Conservation (phyloP, 2,888 invertebrate species). For the Eupithecia tripunctaria region DNA sequence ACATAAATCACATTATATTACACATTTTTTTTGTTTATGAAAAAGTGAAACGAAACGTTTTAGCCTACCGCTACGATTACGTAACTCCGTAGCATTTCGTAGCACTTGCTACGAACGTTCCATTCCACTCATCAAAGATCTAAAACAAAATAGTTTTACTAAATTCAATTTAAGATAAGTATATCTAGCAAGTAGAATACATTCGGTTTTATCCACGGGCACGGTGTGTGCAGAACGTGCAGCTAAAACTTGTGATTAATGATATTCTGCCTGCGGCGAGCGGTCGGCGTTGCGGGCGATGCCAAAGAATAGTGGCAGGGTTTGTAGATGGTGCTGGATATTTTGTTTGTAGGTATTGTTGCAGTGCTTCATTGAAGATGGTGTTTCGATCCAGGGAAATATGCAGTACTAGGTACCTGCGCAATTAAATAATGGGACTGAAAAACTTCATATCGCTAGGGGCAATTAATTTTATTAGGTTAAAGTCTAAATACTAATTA, state of each 20-base stretch:
- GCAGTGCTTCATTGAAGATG: conserved; percentile 3
- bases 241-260: conserved; percentile 81
- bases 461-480: no score
- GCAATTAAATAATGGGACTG: no score
- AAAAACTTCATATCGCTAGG: no score
- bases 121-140: neutral
- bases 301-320: conserved; percentile 43
- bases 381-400: neutral
- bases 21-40: no score
- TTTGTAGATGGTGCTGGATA: conserved; percentile 12
- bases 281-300: conserved; percentile 68
- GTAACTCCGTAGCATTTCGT: conserved; percentile 30
- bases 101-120: conserved; percentile 28
- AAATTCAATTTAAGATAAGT: conserved; percentile 18
- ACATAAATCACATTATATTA: no score
- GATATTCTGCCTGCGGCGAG: conserved; percentile 71
- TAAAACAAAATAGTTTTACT: conserved; percentile 8
- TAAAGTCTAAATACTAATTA: no score
- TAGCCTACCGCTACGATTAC: neutral
- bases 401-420: no score
- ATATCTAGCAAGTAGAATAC: conserved; percentile 38
- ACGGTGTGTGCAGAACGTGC: conserved; percentile 70
- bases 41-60: neutral
- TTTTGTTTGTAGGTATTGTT: neutral
- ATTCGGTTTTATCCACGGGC: conserved; percentile 44